Conservation (phyloP, 2,113 vertebrate genomes). For the Phalacrocorax aristotelis region DNA sequence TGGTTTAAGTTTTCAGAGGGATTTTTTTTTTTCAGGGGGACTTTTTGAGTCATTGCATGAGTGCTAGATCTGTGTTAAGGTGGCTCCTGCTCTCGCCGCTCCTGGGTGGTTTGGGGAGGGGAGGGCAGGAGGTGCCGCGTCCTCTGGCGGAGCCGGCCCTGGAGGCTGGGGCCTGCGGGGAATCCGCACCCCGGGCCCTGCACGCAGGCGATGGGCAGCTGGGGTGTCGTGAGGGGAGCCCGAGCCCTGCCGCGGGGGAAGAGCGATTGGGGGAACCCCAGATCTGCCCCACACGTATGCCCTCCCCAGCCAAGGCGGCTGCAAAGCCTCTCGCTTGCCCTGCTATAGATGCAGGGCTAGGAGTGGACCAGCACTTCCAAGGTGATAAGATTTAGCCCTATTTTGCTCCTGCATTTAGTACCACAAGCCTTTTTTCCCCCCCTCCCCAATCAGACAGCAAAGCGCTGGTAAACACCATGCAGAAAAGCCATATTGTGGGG, state of each 20-base stretch:
- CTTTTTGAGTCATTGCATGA: constrained; percentile 60
- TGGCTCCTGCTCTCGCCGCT: constrained; percentile 25
- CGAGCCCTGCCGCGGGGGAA: background rate
- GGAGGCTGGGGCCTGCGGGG: background rate
- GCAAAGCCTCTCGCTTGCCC: background rate
- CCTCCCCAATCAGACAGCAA: constrained; percentile 39
- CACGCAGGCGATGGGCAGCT: accelerated
- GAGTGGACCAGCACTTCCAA: background rate
- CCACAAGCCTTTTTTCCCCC: background rate
- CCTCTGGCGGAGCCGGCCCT: background rate
- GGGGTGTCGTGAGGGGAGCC: background rate
- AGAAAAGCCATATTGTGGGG: constrained; percentile 67
- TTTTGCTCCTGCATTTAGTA: constrained; percentile 50
- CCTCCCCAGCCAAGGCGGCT: background rate
- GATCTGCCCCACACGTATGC: background rate
- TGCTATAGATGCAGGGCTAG: background rate
- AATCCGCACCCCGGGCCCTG: too few species aligned
- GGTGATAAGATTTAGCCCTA: constrained; percentile 25
- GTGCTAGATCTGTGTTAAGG: constrained; percentile 44
- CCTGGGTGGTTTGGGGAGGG: constrained; percentile 32
- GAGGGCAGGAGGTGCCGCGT: background rate
- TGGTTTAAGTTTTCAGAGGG: constrained; percentile 66
- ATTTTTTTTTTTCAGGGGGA: constrained; percentile 11
- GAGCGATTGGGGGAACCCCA: background rate
- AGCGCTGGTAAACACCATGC: constrained; percentile 60